Evolutionary conservation across 2,888 invertebrate species (phyloP).

Genomic region (Andrena bucephala): DNA sequence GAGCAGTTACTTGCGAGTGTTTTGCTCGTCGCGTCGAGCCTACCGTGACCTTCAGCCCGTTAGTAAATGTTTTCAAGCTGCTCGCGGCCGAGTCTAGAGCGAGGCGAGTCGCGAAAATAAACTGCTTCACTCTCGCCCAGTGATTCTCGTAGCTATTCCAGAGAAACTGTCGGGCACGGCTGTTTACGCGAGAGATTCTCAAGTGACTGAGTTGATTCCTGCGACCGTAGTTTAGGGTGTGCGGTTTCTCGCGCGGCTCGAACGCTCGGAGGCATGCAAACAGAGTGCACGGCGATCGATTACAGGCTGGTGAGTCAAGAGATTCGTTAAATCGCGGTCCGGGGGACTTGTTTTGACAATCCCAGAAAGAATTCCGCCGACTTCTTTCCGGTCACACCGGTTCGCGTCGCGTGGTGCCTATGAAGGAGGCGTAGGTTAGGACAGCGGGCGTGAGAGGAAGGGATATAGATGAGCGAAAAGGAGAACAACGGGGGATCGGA

Average conservation of each 20-base stretch:
- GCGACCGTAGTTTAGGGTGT: not conserved
- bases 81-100: not conserved
- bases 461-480: constrained; percentile 16
- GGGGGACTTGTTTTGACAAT: constrained; percentile 61
- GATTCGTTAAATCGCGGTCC: constrained; percentile 40
- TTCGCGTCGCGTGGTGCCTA: constrained; percentile 54
- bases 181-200: not conserved
- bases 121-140: not conserved
- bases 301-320: constrained; percentile 11
- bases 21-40: not conserved
- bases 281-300: constrained; percentile 40
- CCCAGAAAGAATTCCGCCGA: constrained; percentile 61
- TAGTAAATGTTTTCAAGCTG: not conserved
- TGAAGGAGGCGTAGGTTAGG: constrained; percentile 56
- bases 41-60: not conserved
- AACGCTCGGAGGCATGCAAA: constrained; percentile 14
- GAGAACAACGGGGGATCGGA: constrained; percentile 33
- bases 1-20: not conserved
- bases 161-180: not conserved
- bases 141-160: not conserved
- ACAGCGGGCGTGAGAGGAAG: constrained; percentile 31
- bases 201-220: not conserved
- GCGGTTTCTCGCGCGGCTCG: not conserved
- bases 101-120: not conserved
- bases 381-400: constrained; percentile 70